A percentile compares a stretch with the other conserved stretches of the same genome.
These are phyloP conservation scores for Megastigmus dorsalis DNA, from an alignment of 2,888 invertebrate genomes.

Conservation along the genomic window DNA sequence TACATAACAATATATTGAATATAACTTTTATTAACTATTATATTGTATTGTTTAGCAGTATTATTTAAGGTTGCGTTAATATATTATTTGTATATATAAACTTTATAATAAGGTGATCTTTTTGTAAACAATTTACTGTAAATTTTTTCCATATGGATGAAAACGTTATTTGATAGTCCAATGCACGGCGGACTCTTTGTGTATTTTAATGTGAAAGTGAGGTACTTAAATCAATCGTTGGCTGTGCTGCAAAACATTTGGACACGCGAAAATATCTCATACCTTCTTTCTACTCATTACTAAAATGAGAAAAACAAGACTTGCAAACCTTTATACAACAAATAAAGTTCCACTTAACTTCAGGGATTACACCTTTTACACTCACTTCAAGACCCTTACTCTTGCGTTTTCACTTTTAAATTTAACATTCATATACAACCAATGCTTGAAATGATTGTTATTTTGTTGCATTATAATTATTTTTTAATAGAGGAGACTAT, in stretches of 20 bases:
- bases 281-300: slow-evolving; percentile 49
- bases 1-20: slow-evolving; percentile 2
- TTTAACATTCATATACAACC: not conserved
- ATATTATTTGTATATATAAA: slow-evolving; percentile 60
- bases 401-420: too few species aligned
- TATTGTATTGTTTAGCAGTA: slow-evolving; percentile 60
- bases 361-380: not conserved
- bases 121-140: slow-evolving; percentile 62
- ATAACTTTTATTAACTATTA: slow-evolving; percentile 36
- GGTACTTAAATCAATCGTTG: slow-evolving; percentile 42
- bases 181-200: slow-evolving; percentile 2
- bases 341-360: slow-evolving; percentile 22
- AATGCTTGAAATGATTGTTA: too few species aligned
- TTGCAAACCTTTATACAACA: slow-evolving; percentile 46
- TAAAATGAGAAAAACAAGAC: slow-evolving; percentile 58
- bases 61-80: slow-evolving; percentile 56
- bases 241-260: slow-evolving; percentile 43
- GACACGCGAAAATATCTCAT: slow-evolving; percentile 31
- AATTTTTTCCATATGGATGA: slow-evolving; percentile 58
- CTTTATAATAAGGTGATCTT: slow-evolving; percentile 59
- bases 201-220: slow-evolving; percentile 25
- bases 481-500: too few species aligned
- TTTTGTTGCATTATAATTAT: too few species aligned
- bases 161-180: slow-evolving; percentile 1
- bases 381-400: slow-evolving; percentile 4